Conservation (phyloP, 2,888 invertebrate species). For the Stramonita haemastoma region DNA sequence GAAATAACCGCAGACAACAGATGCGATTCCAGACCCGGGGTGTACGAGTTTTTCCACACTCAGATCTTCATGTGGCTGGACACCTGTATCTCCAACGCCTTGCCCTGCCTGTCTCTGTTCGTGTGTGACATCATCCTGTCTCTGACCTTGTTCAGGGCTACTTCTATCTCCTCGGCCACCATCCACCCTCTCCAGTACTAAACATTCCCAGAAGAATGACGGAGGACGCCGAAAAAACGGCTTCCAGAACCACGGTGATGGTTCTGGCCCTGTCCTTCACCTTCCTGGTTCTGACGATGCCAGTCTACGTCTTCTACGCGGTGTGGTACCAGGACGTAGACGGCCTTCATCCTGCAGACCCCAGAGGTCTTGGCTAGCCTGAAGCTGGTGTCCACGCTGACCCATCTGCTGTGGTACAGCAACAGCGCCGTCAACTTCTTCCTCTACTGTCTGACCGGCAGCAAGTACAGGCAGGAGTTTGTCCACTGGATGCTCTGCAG, state of each 20-base stretch:
- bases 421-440: background rate
- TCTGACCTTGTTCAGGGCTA: background rate
- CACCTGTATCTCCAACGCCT: background rate
- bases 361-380: background rate
- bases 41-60: background rate
- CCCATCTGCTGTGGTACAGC: constrained; percentile 5
- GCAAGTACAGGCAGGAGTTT: constrained; percentile 5
- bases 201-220: too few relatives aligned
- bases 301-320: background rate
- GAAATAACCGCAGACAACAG: background rate
- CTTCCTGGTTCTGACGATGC: background rate
- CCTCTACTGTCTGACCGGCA: constrained; percentile 3
- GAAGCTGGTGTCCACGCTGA: background rate
- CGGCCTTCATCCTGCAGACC: background rate
- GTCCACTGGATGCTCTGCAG: background rate
- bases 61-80: constrained; percentile 1
- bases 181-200: too few relatives aligned
- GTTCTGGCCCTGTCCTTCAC: background rate
- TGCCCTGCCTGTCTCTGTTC: background rate
- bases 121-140: constrained; percentile 13
- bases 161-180: background rate
- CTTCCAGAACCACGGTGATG: background rate
- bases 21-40: background rate
- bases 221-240: background rate
- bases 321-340: background rate